Base-by-base conservation (phyloP, 2,797 vertebrate species). In the Chrysocyon brachyurus region DNA sequence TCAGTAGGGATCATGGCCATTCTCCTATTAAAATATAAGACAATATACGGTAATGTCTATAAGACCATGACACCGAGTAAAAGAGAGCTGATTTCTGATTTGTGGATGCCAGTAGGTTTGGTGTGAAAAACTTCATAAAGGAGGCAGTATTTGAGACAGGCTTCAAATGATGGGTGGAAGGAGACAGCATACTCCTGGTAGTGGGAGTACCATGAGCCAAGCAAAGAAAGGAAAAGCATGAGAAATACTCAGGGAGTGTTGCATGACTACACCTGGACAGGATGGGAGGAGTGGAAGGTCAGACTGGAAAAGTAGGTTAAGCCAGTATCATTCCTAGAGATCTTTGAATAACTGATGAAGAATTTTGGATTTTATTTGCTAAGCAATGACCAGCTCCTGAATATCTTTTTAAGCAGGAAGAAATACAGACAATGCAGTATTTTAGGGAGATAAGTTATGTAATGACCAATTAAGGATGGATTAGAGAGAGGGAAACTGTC, bases 361-460 rank as follows among this genome's bases (percentile, higher is more conserved):
- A 22, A 73, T 82, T 94, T 46, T 17, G 17, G 31, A 88, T 82
- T 87, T 56, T 68, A 49, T 66, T 82, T 90, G 31, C 26, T 40
- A 94, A 93, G 70, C 14, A 57, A 66, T 64, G 22, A 92, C 36
- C 7, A 56, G 14, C 31, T 81, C 78, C 22, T 40, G 28, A 56
- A 63, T 63, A 59, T 83, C 0, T 90, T 93, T 95, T 56, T 84
- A 94, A 96, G 36, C 78, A 79, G 82, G 11, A 64, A 79, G 82
- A 6, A 64, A 87, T 57, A 82, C 3, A 63, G 12, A 77, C 36
- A 93, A 54, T 66, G 28, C 3, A 59, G 4, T 63, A 54, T 66
- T 94, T 94, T 70, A 52, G 46, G n/a, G 95, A 96, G 36, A 64
- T 40, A 87, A 54, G 6, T 40, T 40, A 73, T 56, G 15, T 66